A percentile compares a stretch with the other conserved stretches of the same genome.
Conservation (phyloP, 2,888 invertebrate species). For the Pseudeuparius sepicola region DNA sequence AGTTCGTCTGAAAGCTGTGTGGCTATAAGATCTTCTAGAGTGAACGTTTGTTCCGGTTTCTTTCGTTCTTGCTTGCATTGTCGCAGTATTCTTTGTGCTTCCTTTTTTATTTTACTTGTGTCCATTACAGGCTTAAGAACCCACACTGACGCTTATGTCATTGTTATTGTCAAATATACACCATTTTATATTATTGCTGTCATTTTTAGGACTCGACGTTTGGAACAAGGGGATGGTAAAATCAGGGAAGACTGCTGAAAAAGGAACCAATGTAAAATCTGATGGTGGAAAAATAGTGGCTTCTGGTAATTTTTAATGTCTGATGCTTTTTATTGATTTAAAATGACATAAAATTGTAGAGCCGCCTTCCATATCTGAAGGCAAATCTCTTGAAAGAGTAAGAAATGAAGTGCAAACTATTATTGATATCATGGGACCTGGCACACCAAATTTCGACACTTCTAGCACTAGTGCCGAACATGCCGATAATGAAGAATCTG, state of each 20-base stretch:
- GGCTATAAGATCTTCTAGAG: slow-evolving; percentile 27
- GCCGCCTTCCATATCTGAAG: too few relatives aligned
- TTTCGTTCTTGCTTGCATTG: slow-evolving; percentile 20
- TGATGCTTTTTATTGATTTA: too few relatives aligned
- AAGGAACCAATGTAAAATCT: too few relatives aligned
- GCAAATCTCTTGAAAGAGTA: slow-evolving; percentile 10
- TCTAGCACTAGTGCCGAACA: slow-evolving; percentile 22
- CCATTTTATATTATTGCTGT: too few relatives aligned
- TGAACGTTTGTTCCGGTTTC: slow-evolving; percentile 17
- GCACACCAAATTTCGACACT: slow-evolving; percentile 23
- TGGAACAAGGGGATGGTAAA: too few relatives aligned
- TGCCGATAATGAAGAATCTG: slow-evolving; percentile 26
- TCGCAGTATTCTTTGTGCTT: slow-evolving; percentile 17
- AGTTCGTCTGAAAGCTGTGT: slow-evolving; percentile 31
- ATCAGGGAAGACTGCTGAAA: too few relatives aligned
- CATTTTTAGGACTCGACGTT: too few relatives aligned
- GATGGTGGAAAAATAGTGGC: too few relatives aligned
- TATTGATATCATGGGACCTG: slow-evolving; percentile 29
- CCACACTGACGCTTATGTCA: too few relatives aligned
- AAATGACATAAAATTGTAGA: too few relatives aligned
- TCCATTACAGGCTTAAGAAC: too few relatives aligned
- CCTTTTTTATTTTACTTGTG: slow-evolving; percentile 18
- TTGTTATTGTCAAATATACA: too few relatives aligned
- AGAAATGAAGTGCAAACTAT: slow-evolving; percentile 27
- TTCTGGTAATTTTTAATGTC: slow-evolving; percentile 3